Base-by-base conservation (phyloP, 2,888 invertebrate species). In the Ophioninae sp. region DNA sequence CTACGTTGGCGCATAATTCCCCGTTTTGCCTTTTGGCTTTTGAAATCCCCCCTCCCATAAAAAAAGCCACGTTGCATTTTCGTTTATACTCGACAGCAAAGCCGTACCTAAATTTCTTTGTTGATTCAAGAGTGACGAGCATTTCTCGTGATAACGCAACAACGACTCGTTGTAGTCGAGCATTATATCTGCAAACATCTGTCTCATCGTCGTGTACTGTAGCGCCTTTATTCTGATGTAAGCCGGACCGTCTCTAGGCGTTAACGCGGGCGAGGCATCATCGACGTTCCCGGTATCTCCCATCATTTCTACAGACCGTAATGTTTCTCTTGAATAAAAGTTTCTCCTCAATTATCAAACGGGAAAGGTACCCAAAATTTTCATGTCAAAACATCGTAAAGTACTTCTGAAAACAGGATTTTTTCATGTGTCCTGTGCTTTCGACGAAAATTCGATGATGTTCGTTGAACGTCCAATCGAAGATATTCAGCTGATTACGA, bases 51-150 rank as follows among this genome's bases (percentile, higher is more conserved):
- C n/a, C n/a, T n/a, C n/a, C n/a, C n/a, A n/a, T n/a, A n/a, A n/a
- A n/a, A n/a, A n/a, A n/a, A n/a, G n/a, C n/a, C n/a, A n/a, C n/a
- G n/a, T n/a, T n/a, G n/a, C n/a, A n/a, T 30, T 70, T 68, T 61
- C 13, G 23, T 76, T 41, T 79, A 23, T 30, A 41, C 57, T 79
- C 65, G 6, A 2, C 44, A 81, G 90, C 59, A 20, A 7, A 20
- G 59, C 20, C 93, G 89, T 86, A 95, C 95, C 94, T 81, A 95
- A 93, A 75, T 91, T 91, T 86, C 95, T 93, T 91, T 95, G 95
- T 61, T 94, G 93, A 67, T 94, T 94, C 88, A 95, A 93, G 86
- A 95, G 92, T 5, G 91, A 90, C 85, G 94, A 93, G 89, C 94
- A 94, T 86, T 94, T 92, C 87, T 94, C 93, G 81, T 94, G 93